phyloP scores from a whole-genome alignment of 2,888 invertebrate species.

The Clepsis dumicolana region DNA sequence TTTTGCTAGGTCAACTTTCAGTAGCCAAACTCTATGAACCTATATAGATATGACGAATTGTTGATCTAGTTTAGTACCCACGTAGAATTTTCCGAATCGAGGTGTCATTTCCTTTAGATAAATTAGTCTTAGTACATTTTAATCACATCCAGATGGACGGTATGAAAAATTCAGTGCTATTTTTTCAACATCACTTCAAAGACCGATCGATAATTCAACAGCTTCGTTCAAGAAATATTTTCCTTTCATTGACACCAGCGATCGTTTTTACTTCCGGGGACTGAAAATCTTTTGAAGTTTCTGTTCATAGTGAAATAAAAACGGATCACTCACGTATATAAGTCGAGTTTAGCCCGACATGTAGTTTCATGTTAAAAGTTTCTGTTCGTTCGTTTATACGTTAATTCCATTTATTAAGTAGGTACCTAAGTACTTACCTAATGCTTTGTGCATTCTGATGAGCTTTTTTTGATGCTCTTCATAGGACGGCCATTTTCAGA shows the following conservation, averaged over 20 bases:
- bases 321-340: no score
- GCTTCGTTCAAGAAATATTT: neutral
- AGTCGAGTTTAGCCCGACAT: no score
- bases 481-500: no score
- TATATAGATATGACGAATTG: neutral
- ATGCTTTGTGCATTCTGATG: no score
- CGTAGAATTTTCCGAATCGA: neutral
- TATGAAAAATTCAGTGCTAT: neutral
- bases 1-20: no score
- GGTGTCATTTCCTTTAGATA: neutral
- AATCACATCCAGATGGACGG: neutral
- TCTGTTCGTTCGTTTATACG: no score
- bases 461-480: no score
- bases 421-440: no score
- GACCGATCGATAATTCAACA: neutral
- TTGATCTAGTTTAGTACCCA: neutral
- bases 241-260: conserved; percentile 15
- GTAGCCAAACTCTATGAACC: neutral
- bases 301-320: neutral
- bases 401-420: no score
- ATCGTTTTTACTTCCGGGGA: conserved; percentile 1
- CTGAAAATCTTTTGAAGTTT: conserved; percentile 12
- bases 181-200: conserved; percentile 11
- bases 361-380: no score
- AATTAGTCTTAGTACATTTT: neutral